Percentiles rank a stretch among this genome's conserved stretches.
Conservation (phyloP, 2,888 invertebrate species). For the Agrotis ipsilon region DNA sequence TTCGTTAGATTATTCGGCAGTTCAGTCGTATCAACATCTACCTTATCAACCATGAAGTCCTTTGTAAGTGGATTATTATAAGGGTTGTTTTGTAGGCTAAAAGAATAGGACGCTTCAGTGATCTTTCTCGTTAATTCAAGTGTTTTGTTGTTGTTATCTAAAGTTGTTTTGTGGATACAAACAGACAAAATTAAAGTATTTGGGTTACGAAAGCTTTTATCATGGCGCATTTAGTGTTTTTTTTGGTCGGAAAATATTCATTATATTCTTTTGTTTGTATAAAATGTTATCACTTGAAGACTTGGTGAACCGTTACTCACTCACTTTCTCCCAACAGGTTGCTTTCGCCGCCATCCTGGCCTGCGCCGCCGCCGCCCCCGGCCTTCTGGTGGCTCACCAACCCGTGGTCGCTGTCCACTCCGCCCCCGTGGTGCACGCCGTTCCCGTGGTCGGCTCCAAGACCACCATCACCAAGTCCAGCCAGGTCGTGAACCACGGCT, state of each 20-base stretch:
- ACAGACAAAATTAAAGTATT: too few species aligned
- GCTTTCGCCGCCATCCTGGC: conserved; percentile 88
- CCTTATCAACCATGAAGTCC: conserved; percentile 80
- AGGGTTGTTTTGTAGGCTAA: not conserved
- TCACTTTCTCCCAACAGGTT: conserved; percentile 76
- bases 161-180: not conserved
- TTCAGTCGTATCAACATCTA: conserved; percentile 69
- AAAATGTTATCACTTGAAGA: too few species aligned
- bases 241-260: too few species aligned
- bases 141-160: not conserved
- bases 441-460: conserved; percentile 82
- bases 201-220: not conserved
- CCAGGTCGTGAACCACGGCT: conserved; percentile 86
- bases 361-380: conserved; percentile 87
- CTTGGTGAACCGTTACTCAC: not conserved
- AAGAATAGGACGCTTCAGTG: not conserved
- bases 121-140: not conserved
- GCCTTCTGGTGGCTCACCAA: conserved; percentile 80
- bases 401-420: conserved; percentile 81
- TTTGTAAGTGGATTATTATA: conserved; percentile 78
- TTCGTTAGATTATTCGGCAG: conserved; percentile 82
- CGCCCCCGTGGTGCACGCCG: conserved; percentile 79
- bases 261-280: too few species aligned
- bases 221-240: too few species aligned
- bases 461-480: conserved; percentile 88